Evolutionary conservation across 2,888 invertebrate genomes (phyloP).

Genomic region (Mongoloraphidia duomilia): DNA sequence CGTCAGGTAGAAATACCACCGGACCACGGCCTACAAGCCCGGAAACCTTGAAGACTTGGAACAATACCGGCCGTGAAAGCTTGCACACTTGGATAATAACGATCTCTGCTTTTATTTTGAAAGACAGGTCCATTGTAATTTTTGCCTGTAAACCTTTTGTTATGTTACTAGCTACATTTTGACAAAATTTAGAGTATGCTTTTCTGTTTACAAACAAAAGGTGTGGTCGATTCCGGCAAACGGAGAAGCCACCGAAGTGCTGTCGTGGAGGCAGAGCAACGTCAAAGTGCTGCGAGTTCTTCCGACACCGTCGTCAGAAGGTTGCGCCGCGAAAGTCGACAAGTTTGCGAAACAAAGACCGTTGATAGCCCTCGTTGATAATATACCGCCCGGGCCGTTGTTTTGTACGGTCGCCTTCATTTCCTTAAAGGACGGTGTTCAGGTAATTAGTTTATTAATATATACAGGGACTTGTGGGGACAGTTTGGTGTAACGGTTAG

Average conservation of each 20-base stretch:
- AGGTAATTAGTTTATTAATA: conserved; percentile 31
- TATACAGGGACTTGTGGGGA: too few relatives aligned
- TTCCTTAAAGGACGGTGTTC: conserved; percentile 69
- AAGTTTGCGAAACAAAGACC: conserved; percentile 68
- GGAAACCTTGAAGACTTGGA: too few relatives aligned
- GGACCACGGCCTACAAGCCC: too few relatives aligned
- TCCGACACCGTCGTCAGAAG: conserved; percentile 54
- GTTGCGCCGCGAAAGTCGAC: conserved; percentile 40
- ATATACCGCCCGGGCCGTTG: conserved; percentile 59
- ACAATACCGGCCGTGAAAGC: too few relatives aligned
- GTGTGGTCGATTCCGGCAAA: conserved; percentile 76
- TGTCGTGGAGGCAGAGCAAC: conserved; percentile 87
- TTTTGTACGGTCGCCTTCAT: conserved; percentile 73
- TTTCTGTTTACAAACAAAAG: conserved; percentile 27
- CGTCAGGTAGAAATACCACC: too few relatives aligned
- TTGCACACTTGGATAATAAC: too few relatives aligned
- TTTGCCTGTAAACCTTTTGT: too few relatives aligned
- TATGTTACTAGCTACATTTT: too few relatives aligned
- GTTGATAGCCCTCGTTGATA: conserved; percentile 80
- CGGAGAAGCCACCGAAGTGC: conserved; percentile 87
- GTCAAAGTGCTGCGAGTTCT: conserved; percentile 70
- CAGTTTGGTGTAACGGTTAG: too few relatives aligned
- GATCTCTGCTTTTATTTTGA: too few relatives aligned
- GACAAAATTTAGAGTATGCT: too few relatives aligned
- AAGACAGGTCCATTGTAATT: too few relatives aligned